Percentiles rank a stretch among this genome's conserved stretches.
These are phyloP conservation scores for Sciurus vulgaris DNA, from an alignment of 2,797 vertebrate genomes.

Conservation along the genomic window DNA sequence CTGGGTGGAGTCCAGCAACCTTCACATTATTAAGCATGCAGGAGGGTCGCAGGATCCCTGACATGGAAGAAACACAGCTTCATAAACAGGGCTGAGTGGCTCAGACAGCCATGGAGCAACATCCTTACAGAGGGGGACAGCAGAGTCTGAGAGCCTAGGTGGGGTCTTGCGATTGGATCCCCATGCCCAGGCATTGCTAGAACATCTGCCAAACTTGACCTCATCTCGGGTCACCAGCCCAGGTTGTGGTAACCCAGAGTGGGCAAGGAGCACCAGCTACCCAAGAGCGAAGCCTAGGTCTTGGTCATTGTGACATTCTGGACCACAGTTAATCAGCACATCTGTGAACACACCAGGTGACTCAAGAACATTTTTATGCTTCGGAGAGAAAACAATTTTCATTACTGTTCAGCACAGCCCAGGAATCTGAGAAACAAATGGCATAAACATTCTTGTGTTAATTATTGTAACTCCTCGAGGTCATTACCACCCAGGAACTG, in stretches of 20 bases:
- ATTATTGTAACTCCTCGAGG: slow-evolving; percentile 67
- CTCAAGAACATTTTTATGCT: slow-evolving; percentile 46
- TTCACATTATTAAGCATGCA: not conserved
- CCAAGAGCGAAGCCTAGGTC: slow-evolving; percentile 35
- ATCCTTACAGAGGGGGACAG: not conserved
- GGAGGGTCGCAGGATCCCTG: not conserved
- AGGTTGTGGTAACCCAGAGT: not conserved
- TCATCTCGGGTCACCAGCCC: not conserved
- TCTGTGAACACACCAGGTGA: slow-evolving; percentile 66
- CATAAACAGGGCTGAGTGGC: rapidly evolving
- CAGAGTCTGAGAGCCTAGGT: not conserved
- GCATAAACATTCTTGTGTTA: slow-evolving; percentile 64
- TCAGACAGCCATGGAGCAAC: no score
- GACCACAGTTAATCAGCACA: slow-evolving; percentile 66
- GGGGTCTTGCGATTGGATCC: not conserved
- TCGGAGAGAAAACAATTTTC: slow-evolving; percentile 76
- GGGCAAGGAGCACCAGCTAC: not conserved
- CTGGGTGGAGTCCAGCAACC: not conserved
- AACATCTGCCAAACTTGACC: slow-evolving; percentile 26
- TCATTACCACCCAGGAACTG: slow-evolving; percentile 41
- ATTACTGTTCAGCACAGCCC: slow-evolving; percentile 58
- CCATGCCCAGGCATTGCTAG: not conserved
- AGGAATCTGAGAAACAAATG: slow-evolving; percentile 68
- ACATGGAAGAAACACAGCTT: rapidly evolving
- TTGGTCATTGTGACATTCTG: slow-evolving; percentile 55